Conservation (phyloP, 2,113 vertebrate genomes). For the Canis aureus region DNA sequence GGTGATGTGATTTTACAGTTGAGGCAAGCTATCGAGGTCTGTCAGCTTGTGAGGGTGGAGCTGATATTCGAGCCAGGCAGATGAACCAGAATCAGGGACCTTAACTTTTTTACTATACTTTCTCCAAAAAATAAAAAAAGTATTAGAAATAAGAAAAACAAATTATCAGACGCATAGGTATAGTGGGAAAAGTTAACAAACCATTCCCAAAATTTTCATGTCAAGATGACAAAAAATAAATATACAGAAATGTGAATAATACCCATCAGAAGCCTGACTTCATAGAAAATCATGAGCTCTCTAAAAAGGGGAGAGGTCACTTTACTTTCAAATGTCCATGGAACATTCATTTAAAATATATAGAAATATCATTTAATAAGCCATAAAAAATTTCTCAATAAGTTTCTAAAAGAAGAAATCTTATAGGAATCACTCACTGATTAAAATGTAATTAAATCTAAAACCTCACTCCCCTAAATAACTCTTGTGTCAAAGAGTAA, state of each 20-base stretch:
- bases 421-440: neutral
- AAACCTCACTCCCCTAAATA: constrained; percentile 59
- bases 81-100: neutral
- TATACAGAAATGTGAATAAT: constrained; percentile 13
- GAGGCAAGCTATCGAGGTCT: neutral
- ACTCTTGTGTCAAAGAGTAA: constrained; percentile 25
- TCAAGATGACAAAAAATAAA: neutral
- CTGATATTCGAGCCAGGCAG: neutral
- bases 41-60: neutral
- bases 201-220: constrained; percentile 4
- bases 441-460: constrained; percentile 62
- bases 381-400: constrained; percentile 3
- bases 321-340: neutral
- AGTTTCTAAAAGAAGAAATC: constrained; percentile 31
- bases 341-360: constrained; percentile 46
- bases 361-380: neutral
- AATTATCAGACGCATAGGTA: neutral
- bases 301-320: neutral
- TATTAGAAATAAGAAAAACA: neutral
- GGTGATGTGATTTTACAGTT: constrained; percentile 1
- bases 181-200: constrained; percentile 19
- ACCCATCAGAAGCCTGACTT: constrained; percentile 15
- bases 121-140: constrained; percentile 50
- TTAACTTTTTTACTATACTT: neutral
- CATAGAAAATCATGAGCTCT: constrained; percentile 11